Evolutionary conservation across 1,140 invertebrate genomes (phyloP).

Genomic region (Nephotettix cincticeps): DNA sequence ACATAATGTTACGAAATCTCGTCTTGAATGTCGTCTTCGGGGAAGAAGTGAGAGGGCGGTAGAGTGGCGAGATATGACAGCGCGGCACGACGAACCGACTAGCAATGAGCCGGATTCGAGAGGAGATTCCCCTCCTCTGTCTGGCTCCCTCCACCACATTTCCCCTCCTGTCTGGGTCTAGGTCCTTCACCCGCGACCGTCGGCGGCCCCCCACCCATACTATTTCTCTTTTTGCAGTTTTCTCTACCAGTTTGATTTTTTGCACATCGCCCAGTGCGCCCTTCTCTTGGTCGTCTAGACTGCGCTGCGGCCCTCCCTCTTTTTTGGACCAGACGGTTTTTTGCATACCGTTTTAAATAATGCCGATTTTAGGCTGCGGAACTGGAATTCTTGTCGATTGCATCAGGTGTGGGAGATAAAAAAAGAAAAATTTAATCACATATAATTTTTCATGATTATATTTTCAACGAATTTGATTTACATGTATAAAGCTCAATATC

Average conservation of each 20-base stretch:
- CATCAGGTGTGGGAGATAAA: no score
- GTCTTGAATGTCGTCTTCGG: no score
- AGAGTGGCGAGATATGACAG: background rate
- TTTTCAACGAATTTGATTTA: no score
- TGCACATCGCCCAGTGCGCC: background rate
- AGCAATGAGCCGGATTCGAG: conserved; percentile 15
- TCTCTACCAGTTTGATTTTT: conserved; percentile 23
- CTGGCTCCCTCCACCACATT: conserved; percentile 9
- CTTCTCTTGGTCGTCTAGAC: conserved; percentile 7
- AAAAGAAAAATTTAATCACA: no score
- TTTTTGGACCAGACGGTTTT: conserved; percentile 13
- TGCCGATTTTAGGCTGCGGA: no score
- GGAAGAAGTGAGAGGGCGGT: background rate
- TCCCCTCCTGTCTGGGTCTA: background rate
- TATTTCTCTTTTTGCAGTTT: conserved; percentile 21
- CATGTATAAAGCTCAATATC: no score
- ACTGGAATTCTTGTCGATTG: no score
- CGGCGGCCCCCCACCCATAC: background rate
- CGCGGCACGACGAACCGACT: background rate
- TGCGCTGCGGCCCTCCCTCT: background rate
- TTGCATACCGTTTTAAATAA: no score
- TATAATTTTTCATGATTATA: no score
- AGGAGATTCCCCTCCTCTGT: background rate
- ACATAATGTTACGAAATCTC: no score
- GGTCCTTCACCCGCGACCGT: background rate